These are phyloP conservation scores for Spatulosminthurus flaviceps DNA, from an alignment of 2,888 invertebrate species.

Conservation along the genomic window DNA sequence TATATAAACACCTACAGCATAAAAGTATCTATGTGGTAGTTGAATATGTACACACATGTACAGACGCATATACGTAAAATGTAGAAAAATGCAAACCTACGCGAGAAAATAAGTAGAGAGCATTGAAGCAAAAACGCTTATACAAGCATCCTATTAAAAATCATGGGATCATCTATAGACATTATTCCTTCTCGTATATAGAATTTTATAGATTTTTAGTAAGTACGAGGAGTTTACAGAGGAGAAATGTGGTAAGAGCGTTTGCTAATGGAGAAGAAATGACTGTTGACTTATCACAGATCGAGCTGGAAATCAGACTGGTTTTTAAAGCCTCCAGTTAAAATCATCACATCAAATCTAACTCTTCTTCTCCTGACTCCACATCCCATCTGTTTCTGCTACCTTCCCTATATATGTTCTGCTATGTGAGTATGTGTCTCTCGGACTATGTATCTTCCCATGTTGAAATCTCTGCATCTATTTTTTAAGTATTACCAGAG, in stretches of 20 bases:
- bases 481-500: neutral
- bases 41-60: no score
- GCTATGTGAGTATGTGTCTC: constrained; percentile 19
- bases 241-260: neutral
- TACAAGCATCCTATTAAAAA: constrained; percentile 23
- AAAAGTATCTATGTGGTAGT: no score
- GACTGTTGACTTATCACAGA: constrained; percentile 42
- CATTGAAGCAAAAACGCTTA: neutral
- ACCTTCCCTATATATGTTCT: neutral
- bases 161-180: neutral
- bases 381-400: constrained; percentile 45
- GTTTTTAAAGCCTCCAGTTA: constrained; percentile 59
- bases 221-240: no score
- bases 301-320: constrained; percentile 52
- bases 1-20: no score
- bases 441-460: neutral
- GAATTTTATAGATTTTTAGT: no score
- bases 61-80: no score
- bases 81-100: neutral
- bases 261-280: constrained; percentile 8
- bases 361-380: constrained; percentile 38
- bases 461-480: constrained; percentile 6
- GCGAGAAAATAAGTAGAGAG: constrained; percentile 4
- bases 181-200: neutral
- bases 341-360: constrained; percentile 49